Base-by-base conservation (phyloP, 2,888 invertebrate species). In the Sphinx pinastri region DNA sequence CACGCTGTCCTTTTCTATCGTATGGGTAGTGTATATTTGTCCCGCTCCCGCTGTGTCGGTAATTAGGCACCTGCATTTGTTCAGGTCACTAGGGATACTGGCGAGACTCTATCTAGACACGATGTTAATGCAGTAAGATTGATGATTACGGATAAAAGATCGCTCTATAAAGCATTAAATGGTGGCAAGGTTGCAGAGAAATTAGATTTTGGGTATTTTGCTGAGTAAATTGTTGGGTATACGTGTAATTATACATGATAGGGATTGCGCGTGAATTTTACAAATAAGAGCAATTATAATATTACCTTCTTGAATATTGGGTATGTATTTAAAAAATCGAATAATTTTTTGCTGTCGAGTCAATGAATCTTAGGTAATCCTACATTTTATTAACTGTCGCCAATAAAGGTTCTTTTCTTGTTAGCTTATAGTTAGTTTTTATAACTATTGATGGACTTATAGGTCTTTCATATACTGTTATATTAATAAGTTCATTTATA, bases 51-150 rank as follows among this genome's bases (percentile, higher is more conserved):
- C 86, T 69, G 63, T 72, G 76, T 77, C 73, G 83, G 87, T 91
- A 93, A 93, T 93, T 92, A 93, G 88, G 82, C 87, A 91, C 92
- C 90, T 92, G 92, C 91, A 93, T 92, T 91, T 90, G 88, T 89
- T 88, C 86, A 87, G 89, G 89, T 88, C 88, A 87, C 84, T 78
- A 79, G 84, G 87, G 88, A 86, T 89, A 90, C 86, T 84, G 79
- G 78, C 77, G 81, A 78, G 87, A 88, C 87, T 86, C 83, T 90
- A 93, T 92, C 92, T 90, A 87, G 91, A 87, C 88, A 81, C 81
- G 79, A 77, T 86, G 88, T 84, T 92, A 93, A 93, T 90, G 85
- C 91, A 76, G 31, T 75, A 85, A 88, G 91, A 93, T 93, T 91
- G 91, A 93, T 92, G 88, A 81, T 83, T 82, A 71, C 60, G 71